phyloP scores from a whole-genome alignment of 1,140 invertebrate genomes.

The Magallana ariakensis region DNA sequence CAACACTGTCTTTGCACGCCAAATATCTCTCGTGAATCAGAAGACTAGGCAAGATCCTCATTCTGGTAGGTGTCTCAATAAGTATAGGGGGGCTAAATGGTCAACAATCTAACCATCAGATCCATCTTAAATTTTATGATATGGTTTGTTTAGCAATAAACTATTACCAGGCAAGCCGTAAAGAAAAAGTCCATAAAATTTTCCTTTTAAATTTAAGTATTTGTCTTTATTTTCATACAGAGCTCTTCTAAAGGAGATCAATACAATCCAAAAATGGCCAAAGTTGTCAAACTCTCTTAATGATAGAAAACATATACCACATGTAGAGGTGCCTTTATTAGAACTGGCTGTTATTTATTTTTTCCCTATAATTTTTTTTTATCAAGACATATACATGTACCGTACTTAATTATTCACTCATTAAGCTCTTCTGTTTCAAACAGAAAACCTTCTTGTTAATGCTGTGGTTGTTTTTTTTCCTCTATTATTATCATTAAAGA shows the following conservation, averaged over 20 bases:
- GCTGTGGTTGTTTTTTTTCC: too few species aligned
- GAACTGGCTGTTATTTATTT: background rate
- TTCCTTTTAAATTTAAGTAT: background rate
- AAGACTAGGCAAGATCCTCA: background rate
- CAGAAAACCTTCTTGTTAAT: too few species aligned
- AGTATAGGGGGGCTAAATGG: background rate
- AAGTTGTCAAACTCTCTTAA: background rate
- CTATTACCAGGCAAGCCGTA: background rate
- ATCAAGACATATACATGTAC: too few species aligned
- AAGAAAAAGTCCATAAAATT: background rate
- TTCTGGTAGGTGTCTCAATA: background rate
- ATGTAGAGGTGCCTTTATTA: background rate
- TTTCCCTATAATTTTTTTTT: too few species aligned
- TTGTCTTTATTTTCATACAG: background rate
- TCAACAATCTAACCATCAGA: background rate
- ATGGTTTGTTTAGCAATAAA: background rate
- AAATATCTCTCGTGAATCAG: background rate
- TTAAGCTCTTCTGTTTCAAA: too few species aligned
- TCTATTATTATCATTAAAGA: too few species aligned
- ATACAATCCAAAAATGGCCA: too few species aligned
- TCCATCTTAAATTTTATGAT: background rate
- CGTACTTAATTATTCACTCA: too few species aligned
- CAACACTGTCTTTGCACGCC: constrained; percentile 9
- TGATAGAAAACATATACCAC: background rate
- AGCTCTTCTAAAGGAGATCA: background rate